Base-by-base conservation (phyloP, 1,140 invertebrate species). In the Whitmania pigra region DNA sequence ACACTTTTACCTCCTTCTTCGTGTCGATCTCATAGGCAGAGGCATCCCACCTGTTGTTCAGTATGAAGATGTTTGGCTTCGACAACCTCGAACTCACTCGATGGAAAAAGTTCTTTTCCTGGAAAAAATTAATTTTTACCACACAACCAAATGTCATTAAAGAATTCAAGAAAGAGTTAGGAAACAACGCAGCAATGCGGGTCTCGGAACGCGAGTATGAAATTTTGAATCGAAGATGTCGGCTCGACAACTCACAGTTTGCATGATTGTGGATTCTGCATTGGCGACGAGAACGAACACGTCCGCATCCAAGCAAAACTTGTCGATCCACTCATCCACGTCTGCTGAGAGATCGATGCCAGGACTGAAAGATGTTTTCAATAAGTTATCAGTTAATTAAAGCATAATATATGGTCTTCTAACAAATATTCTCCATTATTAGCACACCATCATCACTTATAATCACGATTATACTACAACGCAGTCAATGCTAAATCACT, bases 71-170 rank as follows among this genome's bases (percentile, higher is more conserved):
- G 81, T 99, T 99, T 66, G 97, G 97, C 82, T 97, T 97, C 9
- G 94, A 98, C 74, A 99, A 86, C 79, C 88, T 89, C 75, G 88
- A 89, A 25, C 93, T 97, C 29, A 99, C 97, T 88, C 97, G 97
- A 81, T 97, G 94, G 84, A 99, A 99, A 83, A 99, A 99, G 78
- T 96, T 96, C 81, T 99, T 99, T 81, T 99, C 95, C 90, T 97
- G 84, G 69, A 79, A 54, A 9, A 13, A 63, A 31, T 15, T 25
- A 63, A 25, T 63, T 63, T 20, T 22, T 13, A 63, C 18, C 22
- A 13, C 43, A 49, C 9, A 5, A 13, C 2, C 5, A 49, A 49
- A 49, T 49, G 13, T 49, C 13, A 4, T 49, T 49, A 15, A 49
- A 49, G 2, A 49, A 49, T 49, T 49, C 9, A 49, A 49, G 0